Conservation (phyloP, 2,797 vertebrate genomes). For the Notoglanidium macrostoma region DNA sequence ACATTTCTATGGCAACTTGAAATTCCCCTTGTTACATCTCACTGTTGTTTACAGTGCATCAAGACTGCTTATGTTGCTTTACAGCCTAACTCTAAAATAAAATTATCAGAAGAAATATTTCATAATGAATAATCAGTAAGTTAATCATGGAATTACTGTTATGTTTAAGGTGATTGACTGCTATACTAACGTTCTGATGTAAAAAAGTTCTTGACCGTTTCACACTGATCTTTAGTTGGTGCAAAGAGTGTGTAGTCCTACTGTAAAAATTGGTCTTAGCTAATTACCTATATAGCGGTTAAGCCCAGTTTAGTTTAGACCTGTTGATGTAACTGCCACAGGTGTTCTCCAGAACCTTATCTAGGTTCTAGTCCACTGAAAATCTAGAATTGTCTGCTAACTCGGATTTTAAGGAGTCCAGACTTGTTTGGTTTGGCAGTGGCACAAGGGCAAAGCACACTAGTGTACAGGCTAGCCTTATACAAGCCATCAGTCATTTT, state of each 20-base stretch:
- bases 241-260: neutral
- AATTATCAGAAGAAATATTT: neutral
- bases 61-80: neutral
- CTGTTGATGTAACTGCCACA: neutral
- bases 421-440: neutral
- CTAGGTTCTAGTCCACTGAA: too few species aligned
- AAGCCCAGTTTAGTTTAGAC: neutral
- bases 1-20: too few species aligned
- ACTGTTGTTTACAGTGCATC: neutral
- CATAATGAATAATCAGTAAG: neutral
- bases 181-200: neutral
- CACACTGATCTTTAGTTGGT: neutral
- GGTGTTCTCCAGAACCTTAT: neutral
- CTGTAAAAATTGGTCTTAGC: neutral
- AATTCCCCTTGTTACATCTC: too few species aligned
- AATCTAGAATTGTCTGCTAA: neutral
- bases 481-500: neutral
- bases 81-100: neutral
- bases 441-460: slow-evolving; percentile 17
- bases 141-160: neutral
- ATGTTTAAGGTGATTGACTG: neutral
- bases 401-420: neutral
- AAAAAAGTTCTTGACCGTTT: neutral
- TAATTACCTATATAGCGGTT: neutral
- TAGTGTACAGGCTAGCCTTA: neutral